Conservation (phyloP, 2,113 vertebrate species). For the Gambusia affinis region DNA sequence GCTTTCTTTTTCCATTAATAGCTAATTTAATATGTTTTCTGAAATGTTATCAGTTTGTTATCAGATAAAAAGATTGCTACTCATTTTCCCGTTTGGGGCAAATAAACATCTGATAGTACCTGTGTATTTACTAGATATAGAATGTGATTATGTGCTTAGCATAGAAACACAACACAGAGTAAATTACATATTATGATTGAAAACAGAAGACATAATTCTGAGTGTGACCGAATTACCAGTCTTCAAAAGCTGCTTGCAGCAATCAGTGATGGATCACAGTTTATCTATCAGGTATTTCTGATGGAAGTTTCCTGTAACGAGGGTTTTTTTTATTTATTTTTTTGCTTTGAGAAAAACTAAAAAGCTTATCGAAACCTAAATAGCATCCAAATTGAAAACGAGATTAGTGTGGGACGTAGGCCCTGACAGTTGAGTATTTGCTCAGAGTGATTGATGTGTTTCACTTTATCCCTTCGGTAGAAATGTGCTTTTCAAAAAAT, state of each 20-base stretch:
- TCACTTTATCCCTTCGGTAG: slow-evolving; percentile 14
- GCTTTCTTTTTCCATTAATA: background rate
- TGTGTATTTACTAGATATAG: background rate
- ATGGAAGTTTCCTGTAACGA: background rate
- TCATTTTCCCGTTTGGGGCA: background rate
- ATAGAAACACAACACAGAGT: background rate
- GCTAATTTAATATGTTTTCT: background rate
- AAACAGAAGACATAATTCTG: background rate
- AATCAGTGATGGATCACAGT: background rate
- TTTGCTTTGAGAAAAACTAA: background rate
- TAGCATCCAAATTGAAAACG: background rate
- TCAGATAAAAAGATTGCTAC: background rate
- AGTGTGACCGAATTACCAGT: no score
- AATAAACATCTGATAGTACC: background rate
- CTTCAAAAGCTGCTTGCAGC: background rate
- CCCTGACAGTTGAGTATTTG: background rate
- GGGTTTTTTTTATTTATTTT: background rate
- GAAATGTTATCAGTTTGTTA: background rate
- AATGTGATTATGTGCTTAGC: background rate
- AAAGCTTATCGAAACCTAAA: slow-evolving; percentile 3
- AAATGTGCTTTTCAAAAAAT: slow-evolving; percentile 47
- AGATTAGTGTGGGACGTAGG: background rate
- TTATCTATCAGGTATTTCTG: background rate
- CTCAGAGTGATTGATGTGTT: slow-evolving; percentile 25
- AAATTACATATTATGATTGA: background rate